phyloP scores from a whole-genome alignment of 2,888 invertebrate genomes.

The Acronicta aceris region DNA sequence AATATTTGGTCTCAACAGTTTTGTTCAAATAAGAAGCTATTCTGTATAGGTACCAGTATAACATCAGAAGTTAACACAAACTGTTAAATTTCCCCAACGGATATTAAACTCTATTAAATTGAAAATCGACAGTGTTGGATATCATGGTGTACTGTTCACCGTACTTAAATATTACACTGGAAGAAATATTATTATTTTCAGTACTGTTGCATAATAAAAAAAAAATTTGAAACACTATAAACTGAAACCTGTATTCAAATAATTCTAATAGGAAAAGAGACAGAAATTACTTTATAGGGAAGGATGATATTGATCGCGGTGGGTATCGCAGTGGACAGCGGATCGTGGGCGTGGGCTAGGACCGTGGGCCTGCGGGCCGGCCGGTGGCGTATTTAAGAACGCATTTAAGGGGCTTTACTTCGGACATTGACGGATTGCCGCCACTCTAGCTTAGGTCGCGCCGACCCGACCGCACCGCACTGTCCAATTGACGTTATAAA shows the following conservation, averaged over 20 bases:
- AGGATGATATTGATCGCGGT: conserved; percentile 70
- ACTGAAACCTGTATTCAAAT: conserved; percentile 16
- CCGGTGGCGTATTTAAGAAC: conserved; percentile 77
- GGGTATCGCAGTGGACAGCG: conserved; percentile 72
- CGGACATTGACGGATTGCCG: conserved; percentile 83
- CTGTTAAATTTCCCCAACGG: no score
- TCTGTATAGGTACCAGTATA: no score
- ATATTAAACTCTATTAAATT: no score
- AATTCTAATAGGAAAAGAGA: conserved; percentile 44
- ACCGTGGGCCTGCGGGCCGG: conserved; percentile 41
- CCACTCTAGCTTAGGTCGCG: conserved; percentile 69
- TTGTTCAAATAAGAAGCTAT: conserved; percentile 6
- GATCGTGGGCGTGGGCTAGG: conserved; percentile 53
- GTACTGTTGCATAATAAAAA: not conserved
- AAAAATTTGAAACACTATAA: conserved; percentile 17
- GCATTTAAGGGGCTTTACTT: conserved; percentile 81
- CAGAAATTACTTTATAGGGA: conserved; percentile 56
- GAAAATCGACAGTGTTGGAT: no score
- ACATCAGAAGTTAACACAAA: no score
- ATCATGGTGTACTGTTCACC: no score
- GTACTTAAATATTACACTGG: conserved; percentile 13
- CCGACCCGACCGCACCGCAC: conserved; percentile 63
- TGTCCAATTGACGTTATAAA: conserved; percentile 73
- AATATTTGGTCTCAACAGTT: conserved; percentile 20
- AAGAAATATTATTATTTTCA: conserved; percentile 7